Conservation (phyloP, 2,797 vertebrate genomes). For the Lacerta viridis region DNA sequence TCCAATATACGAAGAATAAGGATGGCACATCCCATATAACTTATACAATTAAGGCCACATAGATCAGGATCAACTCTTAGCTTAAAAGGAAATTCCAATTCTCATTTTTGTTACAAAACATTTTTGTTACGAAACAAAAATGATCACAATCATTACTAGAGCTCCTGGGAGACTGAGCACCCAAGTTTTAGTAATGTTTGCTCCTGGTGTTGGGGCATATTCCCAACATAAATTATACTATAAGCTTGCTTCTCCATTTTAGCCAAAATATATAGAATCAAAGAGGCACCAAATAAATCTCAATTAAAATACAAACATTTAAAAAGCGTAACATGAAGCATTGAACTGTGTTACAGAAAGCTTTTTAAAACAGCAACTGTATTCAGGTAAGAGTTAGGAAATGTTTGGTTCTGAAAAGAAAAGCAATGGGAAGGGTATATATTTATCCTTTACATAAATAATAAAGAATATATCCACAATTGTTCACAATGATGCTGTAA, state of each 20-base stretch:
- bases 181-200: not conserved
- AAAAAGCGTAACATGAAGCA: not conserved
- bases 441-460: not conserved
- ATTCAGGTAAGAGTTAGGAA: slow-evolving; percentile 18
- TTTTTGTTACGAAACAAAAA: not conserved
- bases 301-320: slow-evolving; percentile 4
- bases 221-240: not conserved
- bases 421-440: slow-evolving; percentile 19
- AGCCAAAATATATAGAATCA: not conserved
- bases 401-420: slow-evolving; percentile 10
- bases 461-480: not conserved
- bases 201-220: not conserved
- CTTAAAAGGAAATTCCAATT: not conserved
- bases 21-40: not conserved
- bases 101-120: not conserved
- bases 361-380: not conserved
- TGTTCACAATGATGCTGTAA: not conserved
- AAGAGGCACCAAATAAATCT: slow-evolving; percentile 12
- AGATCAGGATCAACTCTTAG: not conserved
- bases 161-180: no score
- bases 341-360: not conserved
- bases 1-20: not conserved
- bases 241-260: not conserved
- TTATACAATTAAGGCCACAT: not conserved
- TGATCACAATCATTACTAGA: no score